Conservation (phyloP, 2,797 vertebrate genomes). For the Rhyacichthys aspro region DNA sequence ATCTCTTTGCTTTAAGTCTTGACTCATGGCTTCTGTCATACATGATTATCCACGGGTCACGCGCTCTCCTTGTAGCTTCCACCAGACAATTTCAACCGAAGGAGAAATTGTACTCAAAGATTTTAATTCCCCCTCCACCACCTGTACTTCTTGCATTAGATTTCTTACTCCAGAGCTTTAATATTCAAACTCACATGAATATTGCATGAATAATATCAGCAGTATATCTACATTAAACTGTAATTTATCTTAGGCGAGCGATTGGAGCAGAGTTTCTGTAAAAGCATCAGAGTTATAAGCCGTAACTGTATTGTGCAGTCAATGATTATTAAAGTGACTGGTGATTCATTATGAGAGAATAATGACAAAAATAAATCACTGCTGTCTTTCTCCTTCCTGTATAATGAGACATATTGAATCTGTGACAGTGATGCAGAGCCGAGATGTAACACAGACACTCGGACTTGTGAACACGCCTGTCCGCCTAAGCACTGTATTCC, state of each 20-base stretch:
- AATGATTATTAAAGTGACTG: background rate
- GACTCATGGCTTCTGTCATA: background rate
- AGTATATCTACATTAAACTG: background rate
- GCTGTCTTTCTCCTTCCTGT: background rate
- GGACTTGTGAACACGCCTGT: slow-evolving; percentile 11
- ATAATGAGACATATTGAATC: background rate
- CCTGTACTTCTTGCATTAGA: background rate
- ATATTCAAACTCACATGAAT: slow-evolving; percentile 2
- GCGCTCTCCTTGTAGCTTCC: background rate
- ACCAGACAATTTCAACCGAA: background rate
- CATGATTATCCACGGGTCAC: background rate
- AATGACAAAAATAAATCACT: slow-evolving; percentile 18
- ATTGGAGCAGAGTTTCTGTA: background rate
- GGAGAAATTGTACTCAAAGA: background rate
- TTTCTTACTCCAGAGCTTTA: background rate
- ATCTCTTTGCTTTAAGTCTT: slow-evolving; percentile 3
- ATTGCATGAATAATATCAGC: background rate
- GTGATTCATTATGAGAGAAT: slow-evolving; percentile 9
- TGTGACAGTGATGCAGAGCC: background rate
- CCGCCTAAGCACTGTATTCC: slow-evolving; percentile 9
- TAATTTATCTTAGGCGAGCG: background rate
- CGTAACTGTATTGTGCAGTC: background rate
- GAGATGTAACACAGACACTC: background rate
- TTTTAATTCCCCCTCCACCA: background rate
- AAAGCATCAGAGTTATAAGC: slow-evolving; percentile 1